Conservation (phyloP, 2,797 vertebrate genomes). For the Tachyglossus aculeatus region DNA sequence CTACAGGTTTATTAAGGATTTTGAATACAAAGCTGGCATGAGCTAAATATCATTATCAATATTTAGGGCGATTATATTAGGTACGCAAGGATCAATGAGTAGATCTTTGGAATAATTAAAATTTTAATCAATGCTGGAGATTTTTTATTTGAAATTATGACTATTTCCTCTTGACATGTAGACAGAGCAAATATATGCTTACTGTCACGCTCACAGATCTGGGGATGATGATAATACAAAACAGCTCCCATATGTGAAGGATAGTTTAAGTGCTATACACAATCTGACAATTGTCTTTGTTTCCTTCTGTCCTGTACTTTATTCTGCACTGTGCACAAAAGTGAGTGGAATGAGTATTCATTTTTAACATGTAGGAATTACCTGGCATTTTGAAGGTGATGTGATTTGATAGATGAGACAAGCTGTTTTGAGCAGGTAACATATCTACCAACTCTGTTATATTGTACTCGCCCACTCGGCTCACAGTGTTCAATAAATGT, state of each 20-base stretch:
- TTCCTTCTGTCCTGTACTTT: neutral
- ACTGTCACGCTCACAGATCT: slow-evolving; percentile 29
- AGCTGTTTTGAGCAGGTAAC: too few species aligned
- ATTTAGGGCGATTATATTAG: slow-evolving; percentile 9
- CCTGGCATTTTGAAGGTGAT: neutral
- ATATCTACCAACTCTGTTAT: too few species aligned
- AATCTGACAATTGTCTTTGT: slow-evolving; percentile 15
- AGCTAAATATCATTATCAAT: slow-evolving; percentile 15
- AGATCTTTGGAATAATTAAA: slow-evolving; percentile 23
- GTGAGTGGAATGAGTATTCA: neutral
- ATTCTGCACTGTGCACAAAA: neutral
- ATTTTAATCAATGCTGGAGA: slow-evolving; percentile 19
- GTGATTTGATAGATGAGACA: neutral
- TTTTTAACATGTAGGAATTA: neutral
- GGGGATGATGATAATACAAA: slow-evolving; percentile 34
- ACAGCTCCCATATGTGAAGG: slow-evolving; percentile 23
- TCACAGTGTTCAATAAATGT: too few species aligned
- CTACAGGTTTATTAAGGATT: neutral
- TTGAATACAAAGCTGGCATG: neutral
- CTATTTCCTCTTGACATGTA: slow-evolving; percentile 35
- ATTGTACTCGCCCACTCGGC: too few species aligned
- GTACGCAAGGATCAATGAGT: slow-evolving; percentile 1
- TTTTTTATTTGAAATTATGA: slow-evolving; percentile 46
- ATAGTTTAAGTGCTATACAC: slow-evolving; percentile 5
- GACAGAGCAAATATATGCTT: slow-evolving; percentile 43